Base-by-base conservation (phyloP, 2,888 invertebrate species). In the Pristionchus entomophagus region DNA sequence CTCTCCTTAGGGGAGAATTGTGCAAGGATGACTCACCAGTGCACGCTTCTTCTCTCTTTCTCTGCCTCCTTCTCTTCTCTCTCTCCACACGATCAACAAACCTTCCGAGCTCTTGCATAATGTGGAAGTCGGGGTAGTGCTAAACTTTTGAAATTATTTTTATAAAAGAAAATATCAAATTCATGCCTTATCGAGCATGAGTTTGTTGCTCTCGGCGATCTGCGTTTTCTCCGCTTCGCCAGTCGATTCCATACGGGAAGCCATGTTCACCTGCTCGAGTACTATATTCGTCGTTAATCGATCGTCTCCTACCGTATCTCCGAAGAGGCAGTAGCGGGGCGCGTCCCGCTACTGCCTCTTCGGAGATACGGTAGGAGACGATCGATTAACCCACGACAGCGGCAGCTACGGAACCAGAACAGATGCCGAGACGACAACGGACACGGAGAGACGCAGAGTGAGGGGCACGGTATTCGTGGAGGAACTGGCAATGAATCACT, bases 381-480 rank as follows among this genome's bases (percentile, higher is more conserved):
- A n/a, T n/a, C n/a, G n/a, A n/a, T n/a, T n/a, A n/a, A 26, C 93
- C 93, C 26, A 93, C 92, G 22, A 93, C 93, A 26, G 92, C 93
- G 12, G 92, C 92, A 12, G 92, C 92, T 14, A 92, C 92, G 3
- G 89, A 89, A 62, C 91, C 91, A 22, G 92, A 90, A 86, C 91
- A 92, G 86, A 92, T 90, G 8, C 93, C 93, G 51, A 90, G 89
- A 82, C 90, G 89, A 84, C 90, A 90, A 62, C 89, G 86, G 49
- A 90, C 86, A 12, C 89, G 87, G 35, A 88, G 82, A 45, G 84
- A 78, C 5, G 78, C 77, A 12, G 86, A 88, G 84, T 93, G 93
- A 3, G 92, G 93, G 22, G 92, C 89, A n/a, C 90, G 86, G 86
- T 88, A 93, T 19, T 89, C 89, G 32, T 87, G 86, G 5, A 92